Base-by-base conservation (phyloP, 2,888 invertebrate genomes). In the Boloria euphrosyne region DNA sequence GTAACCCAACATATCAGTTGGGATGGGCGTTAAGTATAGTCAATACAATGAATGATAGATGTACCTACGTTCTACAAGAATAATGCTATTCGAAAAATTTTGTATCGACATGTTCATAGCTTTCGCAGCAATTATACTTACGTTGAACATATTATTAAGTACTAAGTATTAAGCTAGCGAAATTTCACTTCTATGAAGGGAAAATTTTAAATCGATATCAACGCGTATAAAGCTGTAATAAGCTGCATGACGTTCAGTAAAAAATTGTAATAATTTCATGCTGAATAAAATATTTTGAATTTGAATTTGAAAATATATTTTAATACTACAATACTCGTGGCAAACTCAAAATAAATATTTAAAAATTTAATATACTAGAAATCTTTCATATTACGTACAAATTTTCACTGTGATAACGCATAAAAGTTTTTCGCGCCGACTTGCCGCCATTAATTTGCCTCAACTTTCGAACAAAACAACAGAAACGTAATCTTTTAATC, bases 401-500 rank as follows among this genome's bases (percentile, higher is more conserved):
- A 13, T 17, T 50, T 50, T 16, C 27, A 13, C 47, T 59, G 47
- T 38, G 14, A 59, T 65, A 38, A 65, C 7, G 52, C 10, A 5
- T 16, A 27, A 59, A 59, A 65, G 46, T 59, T 65, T 31, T 44
- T 22, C 31, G 51, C 47, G 51, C 31, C 52, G 51, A 38, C 16
- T 53, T n/a, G 51, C 51, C 59, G 46, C 44, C 63, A 64, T 63
- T 68, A 62, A 64, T 69, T 67, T 59, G 51, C 54, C 31, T 52
- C 17, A 67, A 59, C n/a, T 67, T 69, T 68, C 52, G 16, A 61
- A 54, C 61, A 51, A 65, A 67, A 68, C 55, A 62, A 68, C 44
- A 66, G 68, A 64, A 70, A 70, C 62, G 54, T 22, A 66, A 68
- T 64, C 60, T 63, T 66, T 64, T 70, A 68, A 70, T 68, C 60